A percentile compares a stretch with the other conserved stretches of the same genome.
phyloP scores from a whole-genome alignment of 2,888 invertebrate genomes.

The Empis livida region DNA sequence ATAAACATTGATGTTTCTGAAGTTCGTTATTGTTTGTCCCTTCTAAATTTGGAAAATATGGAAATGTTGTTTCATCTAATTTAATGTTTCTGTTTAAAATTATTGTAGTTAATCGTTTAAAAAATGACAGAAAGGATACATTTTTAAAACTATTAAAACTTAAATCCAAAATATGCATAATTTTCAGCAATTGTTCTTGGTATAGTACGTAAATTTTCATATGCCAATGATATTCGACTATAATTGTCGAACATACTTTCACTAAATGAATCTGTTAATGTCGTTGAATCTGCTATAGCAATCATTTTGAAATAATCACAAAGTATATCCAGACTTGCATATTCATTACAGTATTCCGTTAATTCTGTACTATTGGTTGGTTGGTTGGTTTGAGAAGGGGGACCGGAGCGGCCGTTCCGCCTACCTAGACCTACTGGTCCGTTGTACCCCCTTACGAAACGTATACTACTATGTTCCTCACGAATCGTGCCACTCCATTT shows the following conservation, averaged over 20 bases:
- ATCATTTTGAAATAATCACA: slow-evolving; percentile 21
- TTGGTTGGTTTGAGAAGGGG: too few species aligned
- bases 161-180: slow-evolving; percentile 53
- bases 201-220: slow-evolving; percentile 51
- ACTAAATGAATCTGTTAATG: slow-evolving; percentile 20
- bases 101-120: slow-evolving; percentile 58
- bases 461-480: too few species aligned
- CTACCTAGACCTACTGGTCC: too few species aligned
- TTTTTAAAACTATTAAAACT: slow-evolving; percentile 65
- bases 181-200: slow-evolving; percentile 50
- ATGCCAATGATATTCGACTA: slow-evolving; percentile 51
- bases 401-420: too few species aligned
- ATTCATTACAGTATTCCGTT: slow-evolving; percentile 23
- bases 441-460: too few species aligned
- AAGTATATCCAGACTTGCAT: slow-evolving; percentile 13
- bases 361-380: slow-evolving; percentile 10
- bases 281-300: slow-evolving; percentile 18
- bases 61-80: slow-evolving; percentile 54
- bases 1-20: too few species aligned
- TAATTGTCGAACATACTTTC: slow-evolving; percentile 37
- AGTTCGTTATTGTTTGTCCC: too few species aligned
- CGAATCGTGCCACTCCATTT: too few species aligned
- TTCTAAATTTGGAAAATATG: slow-evolving; percentile 56
- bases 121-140: slow-evolving; percentile 57
- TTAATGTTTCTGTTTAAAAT: slow-evolving; percentile 72